phyloP scores from a whole-genome alignment of 2,888 invertebrate genomes.

The Hyalella azteca region DNA sequence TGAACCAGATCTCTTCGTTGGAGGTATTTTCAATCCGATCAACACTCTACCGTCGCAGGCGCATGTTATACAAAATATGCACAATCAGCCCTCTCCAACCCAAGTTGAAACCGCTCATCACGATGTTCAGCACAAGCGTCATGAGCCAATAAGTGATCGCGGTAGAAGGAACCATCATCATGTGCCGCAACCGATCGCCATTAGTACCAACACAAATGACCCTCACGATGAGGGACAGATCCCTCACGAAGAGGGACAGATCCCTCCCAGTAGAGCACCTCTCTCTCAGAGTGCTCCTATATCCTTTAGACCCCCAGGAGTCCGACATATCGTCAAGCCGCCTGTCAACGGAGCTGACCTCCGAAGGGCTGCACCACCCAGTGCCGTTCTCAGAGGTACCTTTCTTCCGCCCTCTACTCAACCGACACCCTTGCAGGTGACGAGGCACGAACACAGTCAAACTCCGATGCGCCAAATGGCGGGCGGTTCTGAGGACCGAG shows the following conservation, averaged over 20 bases:
- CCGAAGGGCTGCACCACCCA: not conserved
- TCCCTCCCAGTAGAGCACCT: not conserved
- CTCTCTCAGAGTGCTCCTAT: slow-evolving; percentile 1
- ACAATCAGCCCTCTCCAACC: not conserved
- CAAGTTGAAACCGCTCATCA: not conserved
- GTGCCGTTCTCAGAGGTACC: not conserved
- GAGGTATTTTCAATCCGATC: not conserved
- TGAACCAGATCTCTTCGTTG: not conserved
- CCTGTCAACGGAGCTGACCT: not conserved
- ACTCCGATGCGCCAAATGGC: too few relatives aligned
- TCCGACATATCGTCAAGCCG: not conserved
- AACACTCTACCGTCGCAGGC: too few relatives aligned
- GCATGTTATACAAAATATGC: too few relatives aligned
- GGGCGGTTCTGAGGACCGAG: too few relatives aligned
- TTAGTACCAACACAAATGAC: not conserved
- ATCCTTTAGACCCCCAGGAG: not conserved
- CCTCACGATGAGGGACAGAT: too few relatives aligned
- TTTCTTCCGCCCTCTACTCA: not conserved
- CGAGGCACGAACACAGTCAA: too few relatives aligned
- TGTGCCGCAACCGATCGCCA: not conserved
- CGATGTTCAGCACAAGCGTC: not conserved
- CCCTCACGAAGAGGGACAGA: too few relatives aligned
- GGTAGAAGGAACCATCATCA: not conserved
- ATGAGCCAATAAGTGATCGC: not conserved
- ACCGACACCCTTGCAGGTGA: too few relatives aligned